phyloP scores from a whole-genome alignment of 1,140 invertebrate genomes.

The Metopolophium dirhodum region DNA sequence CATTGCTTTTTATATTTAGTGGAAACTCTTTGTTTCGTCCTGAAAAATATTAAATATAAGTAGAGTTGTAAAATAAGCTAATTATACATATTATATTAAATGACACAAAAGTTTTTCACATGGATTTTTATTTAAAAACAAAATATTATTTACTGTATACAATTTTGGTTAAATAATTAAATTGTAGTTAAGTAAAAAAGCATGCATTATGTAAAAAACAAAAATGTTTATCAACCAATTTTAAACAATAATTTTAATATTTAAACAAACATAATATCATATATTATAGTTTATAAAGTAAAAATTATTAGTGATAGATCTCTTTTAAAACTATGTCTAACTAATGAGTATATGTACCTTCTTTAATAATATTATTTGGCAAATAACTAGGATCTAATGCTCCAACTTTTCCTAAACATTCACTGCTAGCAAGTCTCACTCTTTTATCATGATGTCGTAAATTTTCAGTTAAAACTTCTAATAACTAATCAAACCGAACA shows the following conservation, averaged over 20 bases:
- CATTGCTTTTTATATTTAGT: conserved; percentile 67
- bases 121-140: not conserved
- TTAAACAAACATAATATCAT: too few relatives aligned
- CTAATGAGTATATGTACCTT: conserved; percentile 12
- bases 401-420: conserved; percentile 87
- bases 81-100: not conserved
- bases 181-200: not conserved
- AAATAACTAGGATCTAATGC: conserved; percentile 86
- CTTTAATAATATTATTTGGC: conserved; percentile 66
- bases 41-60: conserved; percentile 33
- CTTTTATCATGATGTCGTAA: conserved; percentile 76
- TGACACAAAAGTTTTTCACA: not conserved
- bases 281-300: not conserved
- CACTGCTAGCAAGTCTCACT: conserved; percentile 75
- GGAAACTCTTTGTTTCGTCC: conserved; percentile 54
- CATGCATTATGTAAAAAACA: not conserved
- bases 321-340: not conserved
- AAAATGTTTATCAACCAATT: not conserved
- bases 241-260: not conserved
- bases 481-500: conserved; percentile 62
- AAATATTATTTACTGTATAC: not conserved
- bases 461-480: conserved; percentile 73
- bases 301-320: not conserved
- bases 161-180: not conserved
- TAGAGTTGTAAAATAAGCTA: not conserved